Evolutionary conservation across 2,888 invertebrate genomes (phyloP).

Genomic region (Meloe dianella): DNA sequence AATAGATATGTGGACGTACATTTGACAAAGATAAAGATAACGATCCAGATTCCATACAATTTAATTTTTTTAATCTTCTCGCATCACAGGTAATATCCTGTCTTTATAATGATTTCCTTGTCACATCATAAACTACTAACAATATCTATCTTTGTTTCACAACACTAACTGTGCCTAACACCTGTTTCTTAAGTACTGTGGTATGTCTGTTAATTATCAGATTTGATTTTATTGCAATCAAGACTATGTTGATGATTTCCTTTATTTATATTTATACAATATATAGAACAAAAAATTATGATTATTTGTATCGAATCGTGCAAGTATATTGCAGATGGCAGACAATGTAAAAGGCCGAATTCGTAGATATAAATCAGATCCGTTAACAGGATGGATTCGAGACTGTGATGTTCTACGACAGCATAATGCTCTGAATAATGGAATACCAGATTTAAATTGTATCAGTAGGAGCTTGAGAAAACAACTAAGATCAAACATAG

Average conservation of each 20-base stretch:
- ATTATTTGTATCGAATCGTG: constrained; percentile 30
- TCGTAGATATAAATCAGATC: constrained; percentile 57
- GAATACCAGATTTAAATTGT: constrained; percentile 58
- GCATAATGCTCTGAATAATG: constrained; percentile 58
- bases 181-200: background rate
- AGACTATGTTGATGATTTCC: background rate
- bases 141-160: constrained; percentile 27
- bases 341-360: constrained; percentile 55
- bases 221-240: background rate
- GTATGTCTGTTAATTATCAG: background rate
- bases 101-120: constrained; percentile 53
- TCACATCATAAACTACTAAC: constrained; percentile 51
- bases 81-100: constrained; percentile 52
- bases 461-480: constrained; percentile 45
- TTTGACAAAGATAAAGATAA: constrained; percentile 39
- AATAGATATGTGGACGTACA: constrained; percentile 25
- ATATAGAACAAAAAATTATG: constrained; percentile 43
- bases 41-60: constrained; percentile 55
- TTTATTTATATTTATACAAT: constrained; percentile 4
- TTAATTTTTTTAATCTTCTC: constrained; percentile 45
- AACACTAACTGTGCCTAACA: background rate
- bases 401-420: constrained; percentile 53
- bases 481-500: constrained; percentile 4
- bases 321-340: constrained; percentile 31
- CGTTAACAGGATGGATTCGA: constrained; percentile 56